Conservation (phyloP, 2,113 vertebrate genomes). For the Formicarius rufipectus region DNA sequence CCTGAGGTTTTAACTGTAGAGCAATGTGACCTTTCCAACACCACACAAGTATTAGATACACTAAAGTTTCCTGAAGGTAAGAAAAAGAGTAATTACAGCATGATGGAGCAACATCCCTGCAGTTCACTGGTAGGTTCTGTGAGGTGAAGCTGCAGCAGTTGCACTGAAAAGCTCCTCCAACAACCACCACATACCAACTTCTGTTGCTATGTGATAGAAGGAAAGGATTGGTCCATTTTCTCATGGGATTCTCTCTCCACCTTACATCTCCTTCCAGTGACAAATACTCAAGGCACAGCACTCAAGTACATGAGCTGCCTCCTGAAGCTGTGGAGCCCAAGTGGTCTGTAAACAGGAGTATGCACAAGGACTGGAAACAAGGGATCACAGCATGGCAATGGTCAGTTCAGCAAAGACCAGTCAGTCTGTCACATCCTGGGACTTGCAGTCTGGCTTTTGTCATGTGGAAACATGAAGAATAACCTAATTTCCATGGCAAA, state of each 20-base stretch:
- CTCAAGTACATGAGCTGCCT: not conserved
- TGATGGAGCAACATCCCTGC: not conserved
- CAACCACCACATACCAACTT: not conserved
- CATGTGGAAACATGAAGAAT: not conserved
- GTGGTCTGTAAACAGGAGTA: not conserved
- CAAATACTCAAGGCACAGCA: not conserved
- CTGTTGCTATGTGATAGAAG: not conserved
- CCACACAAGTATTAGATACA: not conserved
- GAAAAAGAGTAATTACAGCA: not conserved
- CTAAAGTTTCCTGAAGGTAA: not conserved
- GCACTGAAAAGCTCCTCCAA: not conserved
- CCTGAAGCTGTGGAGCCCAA: not conserved
- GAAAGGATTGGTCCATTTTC: not conserved
- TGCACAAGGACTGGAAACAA: not conserved
- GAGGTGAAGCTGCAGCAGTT: not conserved
- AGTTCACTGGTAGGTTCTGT: not conserved
- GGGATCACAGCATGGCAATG: accelerated
- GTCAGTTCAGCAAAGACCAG: not conserved
- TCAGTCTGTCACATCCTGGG: not conserved
- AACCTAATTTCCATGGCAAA: not conserved
- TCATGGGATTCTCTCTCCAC: too few species aligned
- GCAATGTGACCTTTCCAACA: not conserved
- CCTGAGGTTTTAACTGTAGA: not conserved
- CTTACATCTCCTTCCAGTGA: not conserved
- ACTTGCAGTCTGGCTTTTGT: not conserved